A percentile compares a stretch with the other conserved stretches of the same genome.
phyloP scores from a whole-genome alignment of 2,888 invertebrate genomes.

The Cerastoderma edule region DNA sequence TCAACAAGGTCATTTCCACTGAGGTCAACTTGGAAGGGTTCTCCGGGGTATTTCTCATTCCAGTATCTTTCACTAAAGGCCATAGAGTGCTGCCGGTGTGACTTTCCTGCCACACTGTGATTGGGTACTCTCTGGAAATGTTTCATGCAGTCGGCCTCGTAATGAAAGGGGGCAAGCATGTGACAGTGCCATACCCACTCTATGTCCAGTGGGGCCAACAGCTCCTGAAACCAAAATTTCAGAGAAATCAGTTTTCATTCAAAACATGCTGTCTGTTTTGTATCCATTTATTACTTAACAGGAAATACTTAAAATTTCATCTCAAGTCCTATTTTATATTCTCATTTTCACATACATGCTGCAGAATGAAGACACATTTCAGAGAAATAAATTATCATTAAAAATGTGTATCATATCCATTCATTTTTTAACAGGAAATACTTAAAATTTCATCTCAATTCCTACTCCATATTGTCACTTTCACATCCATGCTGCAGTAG shows the following conservation, averaged over 20 bases:
- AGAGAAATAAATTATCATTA: not conserved
- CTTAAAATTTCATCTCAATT: not conserved
- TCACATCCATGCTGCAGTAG: not conserved
- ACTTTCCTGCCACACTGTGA: slow-evolving; percentile 68
- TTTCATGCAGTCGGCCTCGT: slow-evolving; percentile 74
- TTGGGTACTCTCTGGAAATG: slow-evolving; percentile 75
- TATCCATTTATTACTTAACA: not conserved
- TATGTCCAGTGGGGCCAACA: slow-evolving; percentile 82
- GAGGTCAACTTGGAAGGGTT: slow-evolving; percentile 69
- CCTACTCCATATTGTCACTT: not conserved
- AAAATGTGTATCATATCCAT: not conserved
- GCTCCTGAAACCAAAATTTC: slow-evolving; percentile 60
- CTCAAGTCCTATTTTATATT: not conserved
- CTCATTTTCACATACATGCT: not conserved
- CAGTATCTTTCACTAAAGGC: slow-evolving; percentile 64
- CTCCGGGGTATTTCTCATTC: slow-evolving; percentile 70
- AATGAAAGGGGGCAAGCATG: slow-evolving; percentile 78
- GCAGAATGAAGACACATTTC: not conserved
- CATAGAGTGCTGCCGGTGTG: slow-evolving; percentile 36
- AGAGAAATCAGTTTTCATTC: not conserved
- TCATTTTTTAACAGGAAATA: not conserved
- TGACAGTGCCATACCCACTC: slow-evolving; percentile 85
- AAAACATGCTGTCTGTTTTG: not conserved
- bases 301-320: not conserved
- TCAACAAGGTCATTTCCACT: slow-evolving; percentile 30